Percentiles rank a stretch among this genome's conserved stretches.
Conservation (phyloP, 92 coral and sea anemone species). For the Epizoanthus illoricatus region DNA sequence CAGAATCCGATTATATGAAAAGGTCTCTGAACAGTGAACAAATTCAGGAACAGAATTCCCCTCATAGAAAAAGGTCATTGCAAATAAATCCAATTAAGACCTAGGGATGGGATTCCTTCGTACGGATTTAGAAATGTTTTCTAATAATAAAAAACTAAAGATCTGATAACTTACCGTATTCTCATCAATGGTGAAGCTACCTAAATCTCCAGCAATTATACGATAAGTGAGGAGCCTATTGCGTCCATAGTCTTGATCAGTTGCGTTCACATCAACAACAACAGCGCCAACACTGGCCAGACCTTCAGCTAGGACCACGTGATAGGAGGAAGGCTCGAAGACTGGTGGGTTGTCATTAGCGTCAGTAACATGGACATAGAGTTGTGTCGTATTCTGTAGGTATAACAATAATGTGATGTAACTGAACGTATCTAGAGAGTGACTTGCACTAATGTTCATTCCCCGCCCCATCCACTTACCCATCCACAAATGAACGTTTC, state of each 20-base stretch:
- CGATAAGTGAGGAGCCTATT: slow-evolving; percentile 55
- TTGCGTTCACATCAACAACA: slow-evolving; percentile 50
- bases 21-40: too few species aligned
- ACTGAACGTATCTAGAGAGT: neutral
- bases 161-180: slow-evolving; percentile 50
- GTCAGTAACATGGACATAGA: slow-evolving; percentile 24
- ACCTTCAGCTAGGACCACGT: slow-evolving; percentile 43
- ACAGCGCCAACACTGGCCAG: slow-evolving; percentile 21
- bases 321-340: slow-evolving; percentile 16
- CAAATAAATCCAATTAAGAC: neutral
- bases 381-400: slow-evolving; percentile 10
- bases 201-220: slow-evolving; percentile 41
- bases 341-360: slow-evolving; percentile 24
- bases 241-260: slow-evolving; percentile 53
- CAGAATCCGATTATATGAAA: too few species aligned
- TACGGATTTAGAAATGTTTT: neutral
- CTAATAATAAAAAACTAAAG: neutral
- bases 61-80: too few species aligned
- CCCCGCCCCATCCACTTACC: too few species aligned
- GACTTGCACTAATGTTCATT: neutral
- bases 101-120: neutral
- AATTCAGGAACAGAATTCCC: too few species aligned
- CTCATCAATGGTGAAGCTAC: slow-evolving; percentile 55
- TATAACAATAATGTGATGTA: neutral
- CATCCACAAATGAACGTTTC: neutral